phyloP scores from a whole-genome alignment of 2,888 invertebrate species.

The Yponomeuta plumbellus region DNA sequence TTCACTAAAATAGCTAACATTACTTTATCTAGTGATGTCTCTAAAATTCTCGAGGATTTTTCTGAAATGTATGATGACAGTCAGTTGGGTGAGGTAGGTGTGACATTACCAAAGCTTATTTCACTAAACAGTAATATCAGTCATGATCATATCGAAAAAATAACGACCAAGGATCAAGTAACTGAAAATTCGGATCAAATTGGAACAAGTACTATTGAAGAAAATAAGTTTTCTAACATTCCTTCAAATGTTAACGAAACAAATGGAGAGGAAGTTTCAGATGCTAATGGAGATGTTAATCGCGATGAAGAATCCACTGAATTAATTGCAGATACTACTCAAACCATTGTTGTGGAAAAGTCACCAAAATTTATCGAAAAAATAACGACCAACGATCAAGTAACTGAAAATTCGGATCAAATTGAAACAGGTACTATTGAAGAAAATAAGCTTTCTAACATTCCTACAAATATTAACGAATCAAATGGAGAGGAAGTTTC shows the following conservation, averaged over 20 bases:
- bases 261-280: too few relatives aligned
- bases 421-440: not conserved
- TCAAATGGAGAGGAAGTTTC: too few relatives aligned
- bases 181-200: not conserved
- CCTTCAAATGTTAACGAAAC: not conserved
- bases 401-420: not conserved
- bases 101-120: not conserved
- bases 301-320: not conserved
- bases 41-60: not conserved
- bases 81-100: not conserved
- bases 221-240: not conserved
- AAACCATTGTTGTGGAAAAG: too few relatives aligned
- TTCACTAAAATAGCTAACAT: not conserved
- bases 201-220: not conserved
- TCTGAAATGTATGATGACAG: not conserved
- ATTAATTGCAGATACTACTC: too few relatives aligned
- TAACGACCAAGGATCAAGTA: not conserved
- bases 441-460: not conserved
- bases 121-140: not conserved
- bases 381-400: not conserved
- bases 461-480: not conserved
- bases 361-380: too few relatives aligned
- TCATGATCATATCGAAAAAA: not conserved
- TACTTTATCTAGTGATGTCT: not conserved
- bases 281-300: not conserved